Base-by-base conservation (phyloP, 2,113 vertebrate genomes). In the Daubentonia madagascariensis region DNA sequence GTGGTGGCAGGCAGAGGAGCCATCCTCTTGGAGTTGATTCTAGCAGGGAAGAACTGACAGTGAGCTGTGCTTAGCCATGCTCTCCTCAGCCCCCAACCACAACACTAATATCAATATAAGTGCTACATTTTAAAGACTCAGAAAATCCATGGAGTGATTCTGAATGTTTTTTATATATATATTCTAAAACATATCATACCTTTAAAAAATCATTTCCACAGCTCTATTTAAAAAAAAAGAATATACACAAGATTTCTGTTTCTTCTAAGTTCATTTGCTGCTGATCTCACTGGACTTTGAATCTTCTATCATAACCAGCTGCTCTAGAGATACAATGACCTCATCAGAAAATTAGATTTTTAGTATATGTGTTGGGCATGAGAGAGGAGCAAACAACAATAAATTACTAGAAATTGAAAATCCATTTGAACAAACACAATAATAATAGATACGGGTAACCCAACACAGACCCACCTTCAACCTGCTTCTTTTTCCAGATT, bases 281-380 rank as follows among this genome's bases (percentile, higher is more conserved):
- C 80, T 95, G 78, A 92, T 73, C 54, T 92, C 65, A 61, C 59
- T 76, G 22, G 57, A 57, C 83, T 67, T 45, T 68, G 52, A 88
- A 22, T 78, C 59, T 22, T 89, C 83, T 94, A 90, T 72, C 92
- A 83, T 81, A 93, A 59, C 54, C 37, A 92, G 91, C 68, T 92
- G 89, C 91, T 90, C 35, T 6, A 80, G 76, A 91, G 80, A 93
- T 57, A 92, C 45, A 79, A 94, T 94, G 81, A 93, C 30, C 61
- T 92, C 96, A 97, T 87, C 52, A 96, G 93, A 92, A 96, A 95
- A 94, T 91, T 40, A 81, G 45, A 85, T 89, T 94, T 72, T 91
- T 81, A 83, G 40, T 68, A 85, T 83, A 85, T 96, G 96, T 48
- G 88, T n/a, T 88, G 50, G 83, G 48, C 48, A 68, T 9, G 57